Conservation (phyloP, 2,888 invertebrate genomes). For the Sinotaia quadrata region DNA sequence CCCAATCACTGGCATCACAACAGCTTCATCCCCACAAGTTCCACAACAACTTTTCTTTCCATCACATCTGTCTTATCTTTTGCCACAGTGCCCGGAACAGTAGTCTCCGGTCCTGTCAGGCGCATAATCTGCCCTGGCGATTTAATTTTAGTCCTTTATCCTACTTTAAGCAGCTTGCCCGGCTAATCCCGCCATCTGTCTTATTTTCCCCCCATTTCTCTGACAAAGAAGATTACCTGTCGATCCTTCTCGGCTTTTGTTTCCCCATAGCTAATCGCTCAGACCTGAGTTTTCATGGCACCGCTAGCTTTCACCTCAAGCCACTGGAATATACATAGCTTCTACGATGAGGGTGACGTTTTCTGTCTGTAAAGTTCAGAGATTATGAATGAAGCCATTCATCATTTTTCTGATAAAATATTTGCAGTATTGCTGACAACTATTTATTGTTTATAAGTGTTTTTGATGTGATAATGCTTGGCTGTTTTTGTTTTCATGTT, state of each 20-base stretch:
- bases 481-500: no score
- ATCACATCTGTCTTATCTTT: conserved; percentile 30
- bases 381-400: no score
- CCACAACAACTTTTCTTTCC: no score
- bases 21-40: neutral
- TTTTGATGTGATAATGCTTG: no score
- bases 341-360: neutral
- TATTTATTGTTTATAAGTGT: no score
- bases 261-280: conserved; percentile 28
- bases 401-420: no score
- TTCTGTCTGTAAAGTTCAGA: no score
- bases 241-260: conserved; percentile 33
- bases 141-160: conserved; percentile 31
- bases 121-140: conserved; percentile 9
- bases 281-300: conserved; percentile 16
- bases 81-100: conserved; percentile 1
- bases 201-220: conserved; percentile 37
- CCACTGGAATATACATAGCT: no score
- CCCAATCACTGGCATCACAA: no score
- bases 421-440: no score
- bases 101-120: neutral
- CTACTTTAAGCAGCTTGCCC: conserved; percentile 26
- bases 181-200: conserved; percentile 43
- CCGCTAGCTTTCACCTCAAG: conserved; percentile 10
- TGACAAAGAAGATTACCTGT: conserved; percentile 40